Evolutionary conservation across 1,140 invertebrate genomes (phyloP), one percentile per base, ranked within the genome.

Genomic region (Drepana arcuata): DNA sequence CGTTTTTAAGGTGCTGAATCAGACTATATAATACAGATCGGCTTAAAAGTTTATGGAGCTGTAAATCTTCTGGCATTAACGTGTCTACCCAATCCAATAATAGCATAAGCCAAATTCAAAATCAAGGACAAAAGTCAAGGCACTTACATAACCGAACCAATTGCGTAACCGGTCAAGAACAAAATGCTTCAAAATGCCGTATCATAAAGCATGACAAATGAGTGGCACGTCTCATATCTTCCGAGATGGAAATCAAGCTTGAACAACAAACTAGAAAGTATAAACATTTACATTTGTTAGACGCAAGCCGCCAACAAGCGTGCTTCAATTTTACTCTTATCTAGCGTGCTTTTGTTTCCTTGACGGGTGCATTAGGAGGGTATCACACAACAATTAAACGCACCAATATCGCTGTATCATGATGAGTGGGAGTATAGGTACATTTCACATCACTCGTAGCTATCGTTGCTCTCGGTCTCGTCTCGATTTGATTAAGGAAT

Each of bases 361-460:
- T 80, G 75, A 77, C 75, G 77, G 75, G 71, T 80, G 70, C 75
- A 77, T 80, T 80, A 80, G 72, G 56, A 61, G 59, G 59, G 40
- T 77, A 77, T 77, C 75, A 65, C 61, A 57, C 55, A 80, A 75
- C 75, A 80, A 80, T 80, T 80, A 80, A 80, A 77, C 63, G 70
- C 63, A 66, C 64, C 64, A 47, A 37, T 54, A 43, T 29, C 57
- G 74, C 70, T 48, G 44, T 59, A 58, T 74, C 74, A 75, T 37
- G 32, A 41, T 69, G 68, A 79, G 58, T 72, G 46, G 53, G 50
- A 53, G 57, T 54, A 55, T 39, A 24, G 36, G n/a, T n/a, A n/a
- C n/a, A n/a, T n/a, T n/a, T n/a, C n/a, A n/a, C n/a, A n/a, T n/a
- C n/a, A n/a, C n/a, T n/a, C n/a, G n/a, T n/a, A n/a, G n/a, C n/a